phyloP scores from a whole-genome alignment of 2,113 vertebrate species.

The Martes martes region DNA sequence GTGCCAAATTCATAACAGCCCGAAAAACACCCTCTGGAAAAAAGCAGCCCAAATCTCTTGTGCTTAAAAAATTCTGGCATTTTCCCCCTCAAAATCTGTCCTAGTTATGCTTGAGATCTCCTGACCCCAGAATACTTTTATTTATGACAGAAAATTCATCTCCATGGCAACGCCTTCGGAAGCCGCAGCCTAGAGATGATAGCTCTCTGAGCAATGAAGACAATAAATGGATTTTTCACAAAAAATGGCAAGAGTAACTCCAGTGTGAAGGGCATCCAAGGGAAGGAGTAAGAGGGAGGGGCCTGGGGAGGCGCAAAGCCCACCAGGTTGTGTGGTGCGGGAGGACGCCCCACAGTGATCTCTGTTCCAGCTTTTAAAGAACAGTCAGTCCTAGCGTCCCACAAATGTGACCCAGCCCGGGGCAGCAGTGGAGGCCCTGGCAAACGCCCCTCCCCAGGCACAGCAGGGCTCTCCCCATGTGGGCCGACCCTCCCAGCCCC shows the following conservation, averaged over 20 bases:
- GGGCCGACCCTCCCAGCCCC: neutral
- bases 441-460: neutral
- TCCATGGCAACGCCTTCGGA: conserved; percentile 86
- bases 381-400: neutral
- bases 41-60: conserved; percentile 50
- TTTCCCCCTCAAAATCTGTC: conserved; percentile 80
- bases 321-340: neutral
- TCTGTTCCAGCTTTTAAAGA: neutral
- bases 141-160: conserved; percentile 85
- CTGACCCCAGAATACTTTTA: conserved; percentile 86
- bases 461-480: fast-evolving
- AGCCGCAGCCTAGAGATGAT: conserved; percentile 79
- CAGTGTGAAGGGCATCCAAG: neutral
- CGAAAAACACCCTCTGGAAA: conserved; percentile 42
- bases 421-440: neutral
- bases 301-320: neutral
- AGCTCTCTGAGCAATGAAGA: conserved; percentile 79
- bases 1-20: neutral
- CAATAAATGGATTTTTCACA: conserved; percentile 64
- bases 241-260: conserved; percentile 35
- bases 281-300: too few relatives aligned
- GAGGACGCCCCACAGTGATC: fast-evolving
- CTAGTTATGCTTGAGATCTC: conserved; percentile 80
- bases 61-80: conserved; percentile 71
- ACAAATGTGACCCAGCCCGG: fast-evolving